phyloP scores from a whole-genome alignment of 2,113 vertebrate species.

The Zosterops hypoxanthus region DNA sequence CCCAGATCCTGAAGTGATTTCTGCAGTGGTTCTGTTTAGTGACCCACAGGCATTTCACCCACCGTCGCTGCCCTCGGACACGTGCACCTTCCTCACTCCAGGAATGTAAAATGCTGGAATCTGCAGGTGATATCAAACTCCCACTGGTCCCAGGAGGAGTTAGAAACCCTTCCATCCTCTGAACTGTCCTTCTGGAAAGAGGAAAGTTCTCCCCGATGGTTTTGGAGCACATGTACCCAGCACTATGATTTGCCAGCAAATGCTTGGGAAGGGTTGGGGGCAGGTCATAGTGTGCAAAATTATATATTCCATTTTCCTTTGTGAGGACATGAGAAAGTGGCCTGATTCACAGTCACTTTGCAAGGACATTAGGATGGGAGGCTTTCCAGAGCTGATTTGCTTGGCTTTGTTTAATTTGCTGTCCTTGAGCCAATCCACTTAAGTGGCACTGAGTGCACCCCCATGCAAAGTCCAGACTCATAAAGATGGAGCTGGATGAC shows the following conservation, averaged over 20 bases:
- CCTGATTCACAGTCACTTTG: not conserved
- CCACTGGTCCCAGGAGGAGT: fast-evolving
- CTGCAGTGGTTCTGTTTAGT: not conserved
- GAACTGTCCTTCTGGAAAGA: not conserved
- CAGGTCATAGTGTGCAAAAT: not conserved
- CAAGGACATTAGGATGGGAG: not conserved
- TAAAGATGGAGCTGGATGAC: not conserved
- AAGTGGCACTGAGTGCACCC: not conserved
- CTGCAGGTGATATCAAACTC: fast-evolving
- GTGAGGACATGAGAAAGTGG: not conserved
- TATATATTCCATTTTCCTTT: not conserved
- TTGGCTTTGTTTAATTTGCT: not conserved
- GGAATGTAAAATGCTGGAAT: not conserved
- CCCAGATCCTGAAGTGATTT: fast-evolving
- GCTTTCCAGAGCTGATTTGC: not conserved
- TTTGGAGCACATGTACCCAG: fast-evolving
- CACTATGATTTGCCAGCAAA: not conserved
- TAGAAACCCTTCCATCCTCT: not conserved
- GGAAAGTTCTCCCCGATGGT: not conserved
- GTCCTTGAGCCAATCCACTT: not conserved
- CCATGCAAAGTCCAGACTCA: not conserved
- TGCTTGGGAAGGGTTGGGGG: not conserved
- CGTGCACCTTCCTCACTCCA: fast-evolving
- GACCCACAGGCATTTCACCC: fast-evolving
- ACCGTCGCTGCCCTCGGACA: fast-evolving